A percentile compares a stretch with the other conserved stretches of the same genome.
Conservation (phyloP, 1,140 invertebrate genomes). For the Drosophila ficusphila region DNA sequence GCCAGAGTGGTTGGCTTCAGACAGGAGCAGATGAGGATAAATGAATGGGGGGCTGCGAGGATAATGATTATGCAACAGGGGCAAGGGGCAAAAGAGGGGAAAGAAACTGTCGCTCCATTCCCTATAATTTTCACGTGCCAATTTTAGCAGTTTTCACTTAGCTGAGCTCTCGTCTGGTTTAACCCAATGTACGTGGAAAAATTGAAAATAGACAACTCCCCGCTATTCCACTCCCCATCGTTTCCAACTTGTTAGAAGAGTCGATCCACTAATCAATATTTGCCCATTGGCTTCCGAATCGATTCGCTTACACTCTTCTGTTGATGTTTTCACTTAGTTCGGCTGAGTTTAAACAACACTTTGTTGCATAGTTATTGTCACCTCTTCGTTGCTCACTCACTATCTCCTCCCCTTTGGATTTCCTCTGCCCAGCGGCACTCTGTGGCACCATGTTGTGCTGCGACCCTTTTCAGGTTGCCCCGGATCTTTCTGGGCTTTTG, state of each 20-base stretch:
- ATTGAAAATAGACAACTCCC: slow-evolving; percentile 42
- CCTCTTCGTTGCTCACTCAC: slow-evolving; percentile 9
- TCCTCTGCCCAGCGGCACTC: background rate
- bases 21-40: slow-evolving; percentile 15
- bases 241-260: background rate
- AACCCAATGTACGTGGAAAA: slow-evolving; percentile 27
- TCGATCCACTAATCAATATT: slow-evolving; percentile 37
- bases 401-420: background rate
- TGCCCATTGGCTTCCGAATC: slow-evolving; percentile 29
- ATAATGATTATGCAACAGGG: slow-evolving; percentile 51
- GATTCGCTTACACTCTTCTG: slow-evolving; percentile 19
- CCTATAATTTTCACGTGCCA: slow-evolving; percentile 61
- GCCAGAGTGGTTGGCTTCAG: slow-evolving; percentile 13
- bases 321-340: slow-evolving; percentile 27
- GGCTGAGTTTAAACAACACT: slow-evolving; percentile 31
- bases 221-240: background rate
- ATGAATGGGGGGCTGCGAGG: background rate
- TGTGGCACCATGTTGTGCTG: slow-evolving; percentile 10
- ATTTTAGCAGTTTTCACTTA: slow-evolving; percentile 61
- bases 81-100: background rate
- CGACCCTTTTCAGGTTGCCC: slow-evolving; percentile 46
- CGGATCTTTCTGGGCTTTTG: slow-evolving; percentile 62
- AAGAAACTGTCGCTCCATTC: slow-evolving; percentile 19
- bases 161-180: slow-evolving; percentile 12
- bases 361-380: slow-evolving; percentile 36